Conservation (phyloP, 2,888 invertebrate species). For the Falcaria lacertinaria region DNA sequence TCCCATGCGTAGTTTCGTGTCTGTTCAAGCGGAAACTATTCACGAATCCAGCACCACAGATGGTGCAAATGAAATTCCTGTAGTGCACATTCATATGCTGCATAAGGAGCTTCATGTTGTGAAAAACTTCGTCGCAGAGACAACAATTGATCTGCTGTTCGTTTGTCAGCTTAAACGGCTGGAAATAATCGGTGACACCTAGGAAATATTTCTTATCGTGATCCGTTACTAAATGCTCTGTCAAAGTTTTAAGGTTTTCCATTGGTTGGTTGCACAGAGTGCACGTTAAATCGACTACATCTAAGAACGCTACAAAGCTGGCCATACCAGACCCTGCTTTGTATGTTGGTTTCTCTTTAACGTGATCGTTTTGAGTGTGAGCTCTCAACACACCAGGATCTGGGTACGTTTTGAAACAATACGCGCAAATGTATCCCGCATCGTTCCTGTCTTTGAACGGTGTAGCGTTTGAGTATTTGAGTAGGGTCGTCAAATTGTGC, state of each 20-base stretch:
- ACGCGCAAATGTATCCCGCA: slow-evolving; percentile 67
- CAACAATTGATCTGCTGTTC: slow-evolving; percentile 63
- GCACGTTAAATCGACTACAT: slow-evolving; percentile 65
- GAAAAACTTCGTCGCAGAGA: slow-evolving; percentile 55
- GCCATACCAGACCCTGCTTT: slow-evolving; percentile 61
- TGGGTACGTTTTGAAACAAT: slow-evolving; percentile 63
- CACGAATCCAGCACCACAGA: slow-evolving; percentile 68
- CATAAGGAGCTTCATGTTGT: slow-evolving; percentile 66
- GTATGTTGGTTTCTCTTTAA: slow-evolving; percentile 58
- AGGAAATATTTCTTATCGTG: slow-evolving; percentile 63
- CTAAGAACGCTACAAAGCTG: slow-evolving; percentile 63
- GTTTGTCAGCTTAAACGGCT: slow-evolving; percentile 55
- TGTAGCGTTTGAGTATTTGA: slow-evolving; percentile 63
- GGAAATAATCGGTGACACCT: slow-evolving; percentile 60
- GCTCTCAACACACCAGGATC: slow-evolving; percentile 46
- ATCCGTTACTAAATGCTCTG: slow-evolving; percentile 50
- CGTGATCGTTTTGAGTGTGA: slow-evolving; percentile 58
- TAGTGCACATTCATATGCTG: slow-evolving; percentile 72
- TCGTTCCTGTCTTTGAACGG: slow-evolving; percentile 69
- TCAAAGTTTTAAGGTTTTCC: slow-evolving; percentile 42
- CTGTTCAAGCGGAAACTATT: slow-evolving; percentile 59
- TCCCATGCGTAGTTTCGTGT: slow-evolving; percentile 62
- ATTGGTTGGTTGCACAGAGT: slow-evolving; percentile 50
- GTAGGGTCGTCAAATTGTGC: slow-evolving; percentile 63
- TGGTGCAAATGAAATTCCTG: slow-evolving; percentile 67